These are phyloP conservation scores for Leptinotarsa juncta DNA, from an alignment of 2,888 invertebrate genomes.

Conservation along the genomic window DNA sequence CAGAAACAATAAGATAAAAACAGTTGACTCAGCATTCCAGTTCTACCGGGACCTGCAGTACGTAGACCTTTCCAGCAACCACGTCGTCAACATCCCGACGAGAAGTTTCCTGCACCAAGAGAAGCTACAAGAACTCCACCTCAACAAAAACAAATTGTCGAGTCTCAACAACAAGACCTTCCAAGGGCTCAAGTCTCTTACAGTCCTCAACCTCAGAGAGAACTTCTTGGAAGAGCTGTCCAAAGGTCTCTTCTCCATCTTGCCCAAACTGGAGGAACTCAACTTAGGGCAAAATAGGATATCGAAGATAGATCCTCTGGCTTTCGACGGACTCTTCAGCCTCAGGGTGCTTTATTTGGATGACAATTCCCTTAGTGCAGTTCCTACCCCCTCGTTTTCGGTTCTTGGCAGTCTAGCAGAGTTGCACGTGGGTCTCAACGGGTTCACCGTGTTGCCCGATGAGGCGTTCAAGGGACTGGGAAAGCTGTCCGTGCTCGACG, in stretches of 20 bases:
- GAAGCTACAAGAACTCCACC: constrained; percentile 83
- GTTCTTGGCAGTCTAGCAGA: constrained; percentile 84
- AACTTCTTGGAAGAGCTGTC: constrained; percentile 85
- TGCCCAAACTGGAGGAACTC: constrained; percentile 83
- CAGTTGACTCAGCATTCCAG: constrained; percentile 89
- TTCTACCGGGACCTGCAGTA: constrained; percentile 89
- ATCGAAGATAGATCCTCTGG: constrained; percentile 80
- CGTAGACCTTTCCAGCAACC: constrained; percentile 86
- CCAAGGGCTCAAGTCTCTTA: constrained; percentile 80
- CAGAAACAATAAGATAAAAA: constrained; percentile 87
- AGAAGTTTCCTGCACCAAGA: constrained; percentile 84
- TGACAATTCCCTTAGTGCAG: constrained; percentile 82
- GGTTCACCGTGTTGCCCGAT: constrained; percentile 79
- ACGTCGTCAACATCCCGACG: constrained; percentile 83
- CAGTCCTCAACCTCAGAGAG: constrained; percentile 83
- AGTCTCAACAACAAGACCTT: constrained; percentile 84
- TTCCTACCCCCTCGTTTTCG: constrained; percentile 80
- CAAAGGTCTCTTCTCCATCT: constrained; percentile 78
- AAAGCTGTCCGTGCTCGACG: constrained; percentile 79
- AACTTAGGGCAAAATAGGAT: constrained; percentile 89
- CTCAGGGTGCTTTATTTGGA: constrained; percentile 84
- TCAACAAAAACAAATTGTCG: constrained; percentile 88
- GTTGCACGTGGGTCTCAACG: constrained; percentile 85
- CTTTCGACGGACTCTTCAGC: constrained; percentile 81
- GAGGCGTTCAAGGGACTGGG: constrained; percentile 84